Evolutionary conservation across 1,140 invertebrate genomes (phyloP).

Genomic region (Theocolax elegans): DNA sequence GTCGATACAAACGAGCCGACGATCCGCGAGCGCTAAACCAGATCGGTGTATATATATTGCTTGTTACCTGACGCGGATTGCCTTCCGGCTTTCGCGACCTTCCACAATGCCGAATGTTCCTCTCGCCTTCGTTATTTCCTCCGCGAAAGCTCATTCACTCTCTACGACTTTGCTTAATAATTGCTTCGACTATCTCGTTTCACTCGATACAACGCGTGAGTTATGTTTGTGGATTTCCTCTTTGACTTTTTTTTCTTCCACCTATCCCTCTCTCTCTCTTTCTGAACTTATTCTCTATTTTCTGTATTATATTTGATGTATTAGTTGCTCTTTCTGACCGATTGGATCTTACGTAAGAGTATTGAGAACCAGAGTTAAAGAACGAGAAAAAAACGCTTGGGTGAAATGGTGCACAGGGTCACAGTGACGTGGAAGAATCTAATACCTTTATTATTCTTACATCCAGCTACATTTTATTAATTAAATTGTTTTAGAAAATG

Average conservation of each 20-base stretch:
- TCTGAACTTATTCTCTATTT: no score
- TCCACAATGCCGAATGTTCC: conserved; percentile 4
- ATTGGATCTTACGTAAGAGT: no score
- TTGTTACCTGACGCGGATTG: conserved; percentile 51
- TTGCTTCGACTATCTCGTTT: neutral
- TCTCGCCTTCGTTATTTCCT: neutral
- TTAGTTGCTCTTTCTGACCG: no score
- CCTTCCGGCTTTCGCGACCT: conserved; percentile 41
- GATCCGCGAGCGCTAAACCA: conserved; percentile 50
- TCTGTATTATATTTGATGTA: no score
- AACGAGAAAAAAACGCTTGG: no score
- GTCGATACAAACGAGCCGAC: conserved; percentile 59
- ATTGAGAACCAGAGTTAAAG: no score
- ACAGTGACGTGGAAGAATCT: no score
- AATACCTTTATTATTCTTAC: no score
- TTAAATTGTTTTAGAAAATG: no score
- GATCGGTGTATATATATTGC: conserved; percentile 57
- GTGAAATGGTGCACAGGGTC: no score
- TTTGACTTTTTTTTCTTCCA: neutral
- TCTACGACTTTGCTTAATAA: conserved; percentile 1
- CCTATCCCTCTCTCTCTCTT: neutral
- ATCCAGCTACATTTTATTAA: no score
- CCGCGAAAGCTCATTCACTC: neutral
- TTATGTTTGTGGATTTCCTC: neutral
- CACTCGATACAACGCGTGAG: neutral